Percentiles rank a stretch among this genome's conserved stretches.
Evolutionary conservation across 2,797 vertebrate species (phyloP).

Genomic region (Xiphorhynchus erythropygius): DNA sequence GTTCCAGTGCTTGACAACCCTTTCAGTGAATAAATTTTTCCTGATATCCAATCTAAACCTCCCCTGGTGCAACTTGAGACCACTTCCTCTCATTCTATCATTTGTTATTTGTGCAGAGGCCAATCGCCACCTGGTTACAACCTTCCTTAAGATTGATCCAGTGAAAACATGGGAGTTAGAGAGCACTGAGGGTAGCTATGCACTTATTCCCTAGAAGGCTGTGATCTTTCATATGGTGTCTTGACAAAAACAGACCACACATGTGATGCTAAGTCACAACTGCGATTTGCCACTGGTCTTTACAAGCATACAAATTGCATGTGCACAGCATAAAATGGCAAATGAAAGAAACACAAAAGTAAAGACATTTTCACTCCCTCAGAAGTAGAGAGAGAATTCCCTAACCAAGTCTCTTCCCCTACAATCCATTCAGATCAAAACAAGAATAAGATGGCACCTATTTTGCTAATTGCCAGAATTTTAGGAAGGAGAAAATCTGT

Average conservation of each 20-base stretch:
- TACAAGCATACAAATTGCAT: not conserved
- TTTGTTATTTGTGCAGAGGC: not conserved
- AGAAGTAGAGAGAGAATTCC: not conserved
- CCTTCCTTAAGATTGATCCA: not conserved
- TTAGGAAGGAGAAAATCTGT: not conserved
- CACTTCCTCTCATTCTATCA: not conserved
- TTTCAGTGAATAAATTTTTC: not conserved
- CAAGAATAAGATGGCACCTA: not conserved
- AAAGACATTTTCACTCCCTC: not conserved
- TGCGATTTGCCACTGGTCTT: not conserved
- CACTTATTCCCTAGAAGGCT: not conserved
- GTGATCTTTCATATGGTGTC: not conserved
- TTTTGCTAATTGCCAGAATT: not conserved
- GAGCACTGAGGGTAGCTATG: not conserved
- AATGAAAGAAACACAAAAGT: not conserved
- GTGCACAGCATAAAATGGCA: conserved; percentile 3
- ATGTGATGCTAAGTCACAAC: not conserved
- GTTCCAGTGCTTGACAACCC: not conserved
- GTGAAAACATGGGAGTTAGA: not conserved
- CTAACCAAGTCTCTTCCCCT: not conserved
- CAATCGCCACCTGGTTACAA: rapidly evolving
- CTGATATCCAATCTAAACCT: not conserved
- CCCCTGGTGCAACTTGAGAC: not conserved
- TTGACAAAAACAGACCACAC: not conserved
- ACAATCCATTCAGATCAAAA: not conserved